These are phyloP conservation scores for Gulo gulo DNA, from an alignment of 2,113 vertebrate genomes.

Conservation along the genomic window DNA sequence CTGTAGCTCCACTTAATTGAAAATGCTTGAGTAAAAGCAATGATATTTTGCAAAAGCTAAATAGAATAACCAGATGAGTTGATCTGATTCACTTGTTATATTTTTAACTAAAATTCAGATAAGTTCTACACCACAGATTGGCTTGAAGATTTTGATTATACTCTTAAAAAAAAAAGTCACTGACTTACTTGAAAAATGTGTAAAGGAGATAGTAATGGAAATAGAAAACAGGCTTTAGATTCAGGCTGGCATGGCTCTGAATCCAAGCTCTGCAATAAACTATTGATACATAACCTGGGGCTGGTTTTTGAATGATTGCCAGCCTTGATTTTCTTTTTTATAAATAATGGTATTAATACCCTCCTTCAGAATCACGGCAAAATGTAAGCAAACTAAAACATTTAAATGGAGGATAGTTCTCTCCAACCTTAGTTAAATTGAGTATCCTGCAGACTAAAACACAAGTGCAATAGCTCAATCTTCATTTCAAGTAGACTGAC, in stretches of 20 bases:
- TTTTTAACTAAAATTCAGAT: conserved; percentile 3
- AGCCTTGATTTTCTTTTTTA: background rate
- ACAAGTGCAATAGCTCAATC: background rate
- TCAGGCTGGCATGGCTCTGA: background rate
- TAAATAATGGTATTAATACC: background rate
- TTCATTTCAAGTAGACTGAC: background rate
- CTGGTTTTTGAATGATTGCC: background rate
- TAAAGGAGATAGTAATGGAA: background rate
- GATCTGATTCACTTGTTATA: background rate
- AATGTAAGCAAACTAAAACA: background rate
- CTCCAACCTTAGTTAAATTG: background rate
- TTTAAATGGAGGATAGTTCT: background rate
- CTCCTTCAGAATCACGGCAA: background rate
- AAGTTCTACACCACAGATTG: background rate
- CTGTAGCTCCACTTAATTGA: background rate
- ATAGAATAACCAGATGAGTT: background rate
- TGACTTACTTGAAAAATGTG: background rate
- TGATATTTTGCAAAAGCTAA: conserved; percentile 19
- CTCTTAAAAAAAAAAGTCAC: background rate
- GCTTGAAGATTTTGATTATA: background rate
- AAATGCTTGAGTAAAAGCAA: background rate
- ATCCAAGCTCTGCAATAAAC: background rate
- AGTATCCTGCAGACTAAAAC: background rate
- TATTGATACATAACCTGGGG: background rate
- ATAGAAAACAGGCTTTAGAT: background rate